Base-by-base conservation (phyloP, 2,888 invertebrate species). In the Phlogophora meticulosa region DNA sequence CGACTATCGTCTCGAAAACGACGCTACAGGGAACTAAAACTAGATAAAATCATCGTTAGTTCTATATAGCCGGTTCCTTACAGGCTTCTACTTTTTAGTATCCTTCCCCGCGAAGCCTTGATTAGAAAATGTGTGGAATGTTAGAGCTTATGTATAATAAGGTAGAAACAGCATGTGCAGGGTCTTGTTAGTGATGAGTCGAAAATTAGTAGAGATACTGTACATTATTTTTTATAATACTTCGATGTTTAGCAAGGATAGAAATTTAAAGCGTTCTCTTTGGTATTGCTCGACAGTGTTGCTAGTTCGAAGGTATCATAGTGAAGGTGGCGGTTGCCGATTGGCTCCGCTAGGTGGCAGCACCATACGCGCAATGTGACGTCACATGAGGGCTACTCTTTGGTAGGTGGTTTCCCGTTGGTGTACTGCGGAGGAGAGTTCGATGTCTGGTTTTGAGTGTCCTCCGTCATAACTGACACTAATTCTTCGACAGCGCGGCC, bases 381-480 rank as follows among this genome's bases (percentile, higher is more conserved):
- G 68, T 56, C 73, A 76, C 78, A 79, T 82, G 80, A 48, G 74
- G 68, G 82, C 82, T 89, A 90, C 81, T 92, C 92, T 84, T 91
- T 91, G 86, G 88, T 86, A 55, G 89, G 88, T 51, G 94, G 91
- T 82, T 94, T 95, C 72, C 95, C 94, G 89, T 95, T 95, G 84
- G 93, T 92, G 88, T 96, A 96, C 69, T 95, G 93, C 52, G 96
- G 96, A 58, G 96, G 96, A 49, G 94, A 89, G 72, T 83, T 83
- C 69, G 94, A 79, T 81, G 88, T 72, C 76, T 85, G 85, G 75
- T 74, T 82, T 55, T 85, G 90, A 65, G 88, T 85, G 34, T 96
- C 96, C 88, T 98, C 98, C 88, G 98, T 98, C 97, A 99, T 98
- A 59, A 98, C 98, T 51, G 98, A 98, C 77, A 99, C 99, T 87